phyloP scores from a whole-genome alignment of 2,113 vertebrate species.

The Dromas ardeola region DNA sequence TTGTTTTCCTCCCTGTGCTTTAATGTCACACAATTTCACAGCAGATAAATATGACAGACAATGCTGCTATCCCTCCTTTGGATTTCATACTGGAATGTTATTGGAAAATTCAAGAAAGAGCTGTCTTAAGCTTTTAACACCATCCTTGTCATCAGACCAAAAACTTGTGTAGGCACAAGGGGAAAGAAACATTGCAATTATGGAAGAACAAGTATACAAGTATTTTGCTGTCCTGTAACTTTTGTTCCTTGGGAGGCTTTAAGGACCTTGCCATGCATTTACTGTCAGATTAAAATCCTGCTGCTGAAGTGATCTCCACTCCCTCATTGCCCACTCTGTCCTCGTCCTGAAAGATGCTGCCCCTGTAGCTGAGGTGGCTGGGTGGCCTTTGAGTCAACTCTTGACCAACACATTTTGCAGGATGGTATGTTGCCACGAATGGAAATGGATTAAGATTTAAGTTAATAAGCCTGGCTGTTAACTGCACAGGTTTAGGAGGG shows the following conservation, averaged over 20 bases:
- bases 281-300: neutral
- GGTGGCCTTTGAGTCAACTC: neutral
- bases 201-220: neutral
- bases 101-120: constrained; percentile 20
- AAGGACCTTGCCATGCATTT: neutral
- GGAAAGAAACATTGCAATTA: neutral
- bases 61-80: neutral
- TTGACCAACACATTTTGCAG: neutral
- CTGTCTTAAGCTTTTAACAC: neutral
- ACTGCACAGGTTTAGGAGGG: neutral
- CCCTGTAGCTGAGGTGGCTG: neutral
- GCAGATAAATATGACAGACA: constrained; percentile 15
- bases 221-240: neutral
- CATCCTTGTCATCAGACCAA: neutral
- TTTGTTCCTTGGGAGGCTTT: neutral
- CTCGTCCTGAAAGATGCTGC: neutral
- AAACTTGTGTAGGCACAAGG: neutral
- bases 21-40: constrained; percentile 53
- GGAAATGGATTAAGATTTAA: neutral
- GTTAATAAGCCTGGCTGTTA: neutral
- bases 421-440: neutral
- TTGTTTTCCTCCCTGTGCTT: neutral
- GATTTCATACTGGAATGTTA: constrained; percentile 8
- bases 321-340: neutral
- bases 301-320: neutral